Evolutionary conservation across 2,113 vertebrate genomes (phyloP).

Genomic region (Synchiropus splendidus): DNA sequence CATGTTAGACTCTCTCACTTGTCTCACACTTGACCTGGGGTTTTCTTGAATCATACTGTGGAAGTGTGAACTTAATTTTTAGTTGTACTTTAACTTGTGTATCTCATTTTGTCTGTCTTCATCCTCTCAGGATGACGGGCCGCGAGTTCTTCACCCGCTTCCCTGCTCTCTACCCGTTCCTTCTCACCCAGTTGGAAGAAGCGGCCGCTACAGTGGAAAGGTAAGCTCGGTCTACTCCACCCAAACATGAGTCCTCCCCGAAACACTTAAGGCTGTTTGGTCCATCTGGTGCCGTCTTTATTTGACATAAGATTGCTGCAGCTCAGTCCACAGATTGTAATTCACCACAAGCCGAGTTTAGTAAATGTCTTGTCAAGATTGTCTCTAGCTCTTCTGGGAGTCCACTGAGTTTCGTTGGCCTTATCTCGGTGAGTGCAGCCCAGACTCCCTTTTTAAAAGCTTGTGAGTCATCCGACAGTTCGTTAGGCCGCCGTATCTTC

Average conservation of each 20-base stretch:
- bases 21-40: too few relatives aligned
- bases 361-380: slow-evolving; percentile 14
- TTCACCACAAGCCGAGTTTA: slow-evolving; percentile 11
- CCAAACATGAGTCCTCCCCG: not conserved
- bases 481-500: slow-evolving; percentile 53
- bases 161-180: slow-evolving; percentile 86
- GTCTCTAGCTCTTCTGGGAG: slow-evolving; percentile 14
- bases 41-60: too few relatives aligned
- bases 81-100: too few relatives aligned
- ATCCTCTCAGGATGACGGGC: slow-evolving; percentile 82
- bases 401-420: slow-evolving; percentile 34
- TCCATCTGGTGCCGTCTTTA: not conserved
- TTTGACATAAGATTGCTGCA: too few relatives aligned
- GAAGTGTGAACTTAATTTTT: too few relatives aligned
- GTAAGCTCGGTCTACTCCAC: slow-evolving; percentile 55
- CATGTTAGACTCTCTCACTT: too few relatives aligned
- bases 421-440: slow-evolving; percentile 25
- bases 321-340: slow-evolving; percentile 15
- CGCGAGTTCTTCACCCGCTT: slow-evolving; percentile 93
- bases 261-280: too few relatives aligned
- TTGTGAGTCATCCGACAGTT: slow-evolving; percentile 29
- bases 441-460: slow-evolving; percentile 39
- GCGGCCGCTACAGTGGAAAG: slow-evolving; percentile 77
- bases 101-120: not conserved
- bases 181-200: slow-evolving; percentile 80